These are phyloP conservation scores for Anagrus nilaparvatae DNA, from an alignment of 1,140 invertebrate genomes.

Conservation along the genomic window DNA sequence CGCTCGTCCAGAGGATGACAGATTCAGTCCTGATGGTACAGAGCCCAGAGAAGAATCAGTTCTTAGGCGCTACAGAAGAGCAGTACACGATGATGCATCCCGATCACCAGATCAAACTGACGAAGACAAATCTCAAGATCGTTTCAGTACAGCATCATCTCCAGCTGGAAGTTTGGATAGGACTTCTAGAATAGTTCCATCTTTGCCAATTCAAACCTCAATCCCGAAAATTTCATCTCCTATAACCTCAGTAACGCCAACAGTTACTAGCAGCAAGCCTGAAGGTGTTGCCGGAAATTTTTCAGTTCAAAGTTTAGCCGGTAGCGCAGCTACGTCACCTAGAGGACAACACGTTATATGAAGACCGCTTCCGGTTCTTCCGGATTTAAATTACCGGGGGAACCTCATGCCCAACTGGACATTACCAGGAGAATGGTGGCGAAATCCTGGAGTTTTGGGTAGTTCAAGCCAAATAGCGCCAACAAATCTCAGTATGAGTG, in stretches of 20 bases:
- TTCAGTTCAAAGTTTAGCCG: slow-evolving; percentile 37
- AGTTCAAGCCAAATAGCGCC: slow-evolving; percentile 25
- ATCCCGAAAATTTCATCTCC: neutral
- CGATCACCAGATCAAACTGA: neutral
- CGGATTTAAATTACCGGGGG: slow-evolving; percentile 43
- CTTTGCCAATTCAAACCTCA: slow-evolving; percentile 5
- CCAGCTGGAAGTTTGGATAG: neutral
- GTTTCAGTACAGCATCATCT: slow-evolving; percentile 27
- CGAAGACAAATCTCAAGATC: slow-evolving; percentile 30
- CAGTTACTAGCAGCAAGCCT: slow-evolving; percentile 5
- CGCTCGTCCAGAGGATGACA: slow-evolving; percentile 28
- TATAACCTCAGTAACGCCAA: slow-evolving; percentile 13
- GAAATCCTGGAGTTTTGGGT: slow-evolving; percentile 36
- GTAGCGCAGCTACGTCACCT: slow-evolving; percentile 22
- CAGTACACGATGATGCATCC: slow-evolving; percentile 15
- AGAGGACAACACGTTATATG: slow-evolving; percentile 63
- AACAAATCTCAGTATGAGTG: slow-evolving; percentile 20
- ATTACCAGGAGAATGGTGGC: slow-evolving; percentile 35
- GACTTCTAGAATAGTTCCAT: slow-evolving; percentile 1
- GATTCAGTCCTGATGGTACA: slow-evolving; percentile 20
- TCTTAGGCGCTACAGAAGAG: slow-evolving; percentile 16
- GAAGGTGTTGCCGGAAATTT: slow-evolving; percentile 22
- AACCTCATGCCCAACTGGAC: slow-evolving; percentile 35
- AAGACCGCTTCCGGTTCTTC: slow-evolving; percentile 73
- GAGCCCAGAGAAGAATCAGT: slow-evolving; percentile 25